These are phyloP conservation scores for Dendrophyllia cribrosa DNA, from an alignment of 64 coral and sea anemone genomes.

Conservation along the genomic window DNA sequence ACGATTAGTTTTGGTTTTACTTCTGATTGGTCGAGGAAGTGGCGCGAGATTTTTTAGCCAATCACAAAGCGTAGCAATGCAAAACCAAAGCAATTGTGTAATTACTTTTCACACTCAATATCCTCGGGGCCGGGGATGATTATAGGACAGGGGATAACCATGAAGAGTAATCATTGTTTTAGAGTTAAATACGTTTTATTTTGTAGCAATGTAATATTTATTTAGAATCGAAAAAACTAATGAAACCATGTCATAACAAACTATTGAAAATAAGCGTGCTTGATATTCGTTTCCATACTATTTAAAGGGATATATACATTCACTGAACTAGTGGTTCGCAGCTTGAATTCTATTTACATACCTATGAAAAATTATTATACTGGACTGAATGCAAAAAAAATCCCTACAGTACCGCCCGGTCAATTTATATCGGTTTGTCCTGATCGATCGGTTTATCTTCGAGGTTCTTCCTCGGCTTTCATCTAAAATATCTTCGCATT, in stretches of 20 bases:
- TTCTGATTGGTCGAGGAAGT: too few species aligned
- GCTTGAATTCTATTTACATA: conserved; percentile 39
- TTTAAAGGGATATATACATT: conserved; percentile 43
- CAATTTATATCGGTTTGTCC: background rate
- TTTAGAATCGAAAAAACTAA: conserved; percentile 25
- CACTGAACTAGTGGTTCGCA: background rate
- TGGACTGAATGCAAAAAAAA: background rate
- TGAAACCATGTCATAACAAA: conserved; percentile 19
- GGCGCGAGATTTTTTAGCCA: too few species aligned
- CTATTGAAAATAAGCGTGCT: conserved; percentile 15
- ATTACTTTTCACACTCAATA: too few species aligned
- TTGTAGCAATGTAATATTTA: background rate
- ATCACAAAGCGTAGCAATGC: too few species aligned
- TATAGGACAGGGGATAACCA: background rate
- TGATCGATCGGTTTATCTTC: background rate
- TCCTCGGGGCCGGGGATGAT: too few species aligned
- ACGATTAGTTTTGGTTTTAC: too few species aligned
- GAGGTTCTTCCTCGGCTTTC: background rate
- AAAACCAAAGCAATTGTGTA: too few species aligned
- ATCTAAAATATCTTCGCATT: background rate
- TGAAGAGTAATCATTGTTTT: background rate
- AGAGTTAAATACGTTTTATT: background rate
- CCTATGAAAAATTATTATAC: conserved; percentile 34
- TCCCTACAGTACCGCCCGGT: background rate
- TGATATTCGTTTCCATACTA: background rate